These are phyloP conservation scores for Drosophila lacteicornis DNA, from an alignment of 1,140 invertebrate genomes.

Conservation along the genomic window DNA sequence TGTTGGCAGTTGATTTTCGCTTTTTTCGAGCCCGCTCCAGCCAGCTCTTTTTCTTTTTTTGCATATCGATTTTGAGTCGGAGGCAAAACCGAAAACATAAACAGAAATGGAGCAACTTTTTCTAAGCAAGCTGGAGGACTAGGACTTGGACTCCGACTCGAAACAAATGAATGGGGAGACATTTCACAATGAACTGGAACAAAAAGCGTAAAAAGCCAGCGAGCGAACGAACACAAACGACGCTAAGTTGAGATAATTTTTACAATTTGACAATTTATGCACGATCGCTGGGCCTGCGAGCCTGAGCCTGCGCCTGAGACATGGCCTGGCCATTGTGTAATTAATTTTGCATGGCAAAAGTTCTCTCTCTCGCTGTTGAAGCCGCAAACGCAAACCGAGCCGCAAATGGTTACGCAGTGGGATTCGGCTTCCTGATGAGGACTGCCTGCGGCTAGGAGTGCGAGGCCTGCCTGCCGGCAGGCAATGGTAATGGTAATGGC, in stretches of 20 bases:
- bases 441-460: conserved; percentile 68
- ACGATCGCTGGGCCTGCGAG: conserved; percentile 65
- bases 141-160: conserved; percentile 25
- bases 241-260: conserved; percentile 80
- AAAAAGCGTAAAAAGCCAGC: conserved; percentile 34
- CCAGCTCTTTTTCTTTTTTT: conserved; percentile 38
- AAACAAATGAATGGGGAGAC: conserved; percentile 70
- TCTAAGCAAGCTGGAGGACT: conserved; percentile 27
- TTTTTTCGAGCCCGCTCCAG: conserved; percentile 23
- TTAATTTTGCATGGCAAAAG: conserved; percentile 73
- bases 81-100: conserved; percentile 37
- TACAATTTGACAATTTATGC: conserved; percentile 83
- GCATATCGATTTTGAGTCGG: conserved; percentile 69
- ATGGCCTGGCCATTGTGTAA: conserved; percentile 66
- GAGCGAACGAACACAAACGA: conserved; percentile 57
- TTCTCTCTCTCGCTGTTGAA: conserved; percentile 42
- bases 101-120: conserved; percentile 73
- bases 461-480: conserved; percentile 1
- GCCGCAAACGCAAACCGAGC: conserved; percentile 6
- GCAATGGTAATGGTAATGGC: conserved; percentile 34
- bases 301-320: conserved; percentile 13
- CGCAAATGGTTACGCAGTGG: conserved; percentile 56
- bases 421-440: conserved; percentile 70
- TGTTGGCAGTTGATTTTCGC: conserved; percentile 47
- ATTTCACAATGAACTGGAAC: conserved; percentile 70